Percentiles rank a stretch among this genome's conserved stretches.
phyloP scores from a whole-genome alignment of 2,113 vertebrate genomes.

The Apteryx owenii region DNA sequence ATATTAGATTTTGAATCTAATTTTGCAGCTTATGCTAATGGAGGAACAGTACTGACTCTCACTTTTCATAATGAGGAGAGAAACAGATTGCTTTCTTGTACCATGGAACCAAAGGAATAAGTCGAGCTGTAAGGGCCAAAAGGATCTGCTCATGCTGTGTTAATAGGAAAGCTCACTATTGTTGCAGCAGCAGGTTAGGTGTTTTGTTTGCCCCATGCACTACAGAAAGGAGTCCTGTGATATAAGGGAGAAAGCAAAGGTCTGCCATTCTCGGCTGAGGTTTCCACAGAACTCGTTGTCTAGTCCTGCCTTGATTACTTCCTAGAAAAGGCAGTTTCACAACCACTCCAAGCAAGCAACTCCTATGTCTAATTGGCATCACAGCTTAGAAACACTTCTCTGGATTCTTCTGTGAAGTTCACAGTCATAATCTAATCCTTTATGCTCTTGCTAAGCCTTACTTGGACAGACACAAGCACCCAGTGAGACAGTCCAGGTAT shows the following conservation, averaged over 20 bases:
- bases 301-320: slow-evolving; percentile 60
- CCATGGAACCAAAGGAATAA: not conserved
- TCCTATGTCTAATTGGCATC: slow-evolving; percentile 27
- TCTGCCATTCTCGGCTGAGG: not conserved
- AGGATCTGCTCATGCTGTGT: not conserved
- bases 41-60: not conserved
- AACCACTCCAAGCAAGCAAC: slow-evolving; percentile 18
- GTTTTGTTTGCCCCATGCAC: not conserved
- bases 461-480: not conserved
- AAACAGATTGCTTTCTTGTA: not conserved
- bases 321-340: slow-evolving; percentile 67
- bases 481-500: not conserved
- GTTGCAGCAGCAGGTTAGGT: not conserved
- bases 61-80: not conserved
- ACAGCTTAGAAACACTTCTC: slow-evolving; percentile 21
- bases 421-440: not conserved
- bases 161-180: not conserved
- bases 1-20: not conserved
- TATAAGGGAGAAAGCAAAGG: not conserved
- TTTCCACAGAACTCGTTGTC: slow-evolving; percentile 29
- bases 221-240: not conserved
- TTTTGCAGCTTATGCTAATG: not conserved
- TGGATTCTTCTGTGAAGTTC: slow-evolving; percentile 3
- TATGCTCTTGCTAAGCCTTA: not conserved
- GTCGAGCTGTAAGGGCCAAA: not conserved